Percentiles rank a stretch among this genome's conserved stretches.
phyloP scores from a whole-genome alignment of 2,113 vertebrate species.

The Myotis lucifugus region DNA sequence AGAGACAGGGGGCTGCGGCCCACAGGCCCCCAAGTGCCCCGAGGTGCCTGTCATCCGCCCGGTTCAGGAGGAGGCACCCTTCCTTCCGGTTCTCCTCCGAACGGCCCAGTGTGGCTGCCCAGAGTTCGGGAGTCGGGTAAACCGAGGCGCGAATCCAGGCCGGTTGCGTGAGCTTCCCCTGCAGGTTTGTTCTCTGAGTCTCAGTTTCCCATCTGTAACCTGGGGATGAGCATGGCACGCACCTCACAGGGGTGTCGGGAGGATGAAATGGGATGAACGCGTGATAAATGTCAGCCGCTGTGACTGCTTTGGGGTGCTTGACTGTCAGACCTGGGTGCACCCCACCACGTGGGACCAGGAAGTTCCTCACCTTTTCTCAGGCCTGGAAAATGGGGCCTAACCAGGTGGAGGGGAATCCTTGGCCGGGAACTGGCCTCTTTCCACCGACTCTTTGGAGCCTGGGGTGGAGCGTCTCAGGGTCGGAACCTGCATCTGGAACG shows the following conservation, averaged over 20 bases:
- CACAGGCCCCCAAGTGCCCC: no score
- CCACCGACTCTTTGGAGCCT: background rate
- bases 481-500: background rate
- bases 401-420: background rate
- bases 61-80: background rate
- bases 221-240: background rate
- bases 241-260: background rate
- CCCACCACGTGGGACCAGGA: background rate
- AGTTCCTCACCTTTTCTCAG: background rate
- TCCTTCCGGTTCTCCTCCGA: background rate
- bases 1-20: background rate
- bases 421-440: background rate
- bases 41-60: background rate
- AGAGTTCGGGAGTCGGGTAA: background rate
- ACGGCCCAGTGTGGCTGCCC: no score
- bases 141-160: background rate
- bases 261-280: background rate
- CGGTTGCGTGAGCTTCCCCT: background rate
- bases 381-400: background rate
- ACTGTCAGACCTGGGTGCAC: background rate
- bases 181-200: background rate
- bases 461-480: rapidly evolving
- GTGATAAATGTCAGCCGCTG: background rate
- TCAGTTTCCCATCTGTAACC: background rate
- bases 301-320: background rate